Base-by-base conservation (phyloP, 2,888 invertebrate species). In the Calephelis perditalis region DNA sequence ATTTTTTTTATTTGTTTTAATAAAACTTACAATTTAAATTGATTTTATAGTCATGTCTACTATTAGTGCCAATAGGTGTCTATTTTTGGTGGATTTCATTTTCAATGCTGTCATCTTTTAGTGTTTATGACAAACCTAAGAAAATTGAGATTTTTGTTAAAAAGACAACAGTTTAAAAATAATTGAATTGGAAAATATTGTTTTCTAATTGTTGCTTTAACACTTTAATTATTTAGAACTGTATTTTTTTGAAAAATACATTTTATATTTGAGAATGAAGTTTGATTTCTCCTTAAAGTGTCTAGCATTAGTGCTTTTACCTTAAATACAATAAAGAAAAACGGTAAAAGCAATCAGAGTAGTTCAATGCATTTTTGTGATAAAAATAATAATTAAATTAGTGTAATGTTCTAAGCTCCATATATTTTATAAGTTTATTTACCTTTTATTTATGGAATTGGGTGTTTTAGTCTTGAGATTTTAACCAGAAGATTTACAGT, bases 161-260 rank as follows among this genome's bases (percentile, higher is more conserved):
- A 26, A 26, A 26, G 26, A 26, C 26, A 26, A 26, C 26, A 26
- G 26, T 35, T 55, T 55, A 55, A 55, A 35, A 36, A 36, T 55
- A 55, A 55, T 11, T 37, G 35, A 55, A 5, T 10, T 36, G 37
- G 26, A 55, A 55, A 36, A 55, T 55, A 55, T 11, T 26, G 26
- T 36, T 55, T 55, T 55, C 9, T 55, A 55, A 55, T 6, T 10
- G 26, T 35, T 36, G 35, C 55, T 55, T 8, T 9, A 35, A 35
- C 9, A 5, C 26, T 55, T 37, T 55, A 55, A 55, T 37, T 26
- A 26, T 26, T 26, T 26, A 55, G 35, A 55, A 10, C 54, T 36
- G 55, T 37, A 36, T 9, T 55, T 36, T 26, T 55, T 55, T 36
- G 55, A 55, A 37, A 55, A 55, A 55, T 55, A 55, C 35, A 55